Conservation (phyloP, 1,140 invertebrate species). For the Babylonia areolata region DNA sequence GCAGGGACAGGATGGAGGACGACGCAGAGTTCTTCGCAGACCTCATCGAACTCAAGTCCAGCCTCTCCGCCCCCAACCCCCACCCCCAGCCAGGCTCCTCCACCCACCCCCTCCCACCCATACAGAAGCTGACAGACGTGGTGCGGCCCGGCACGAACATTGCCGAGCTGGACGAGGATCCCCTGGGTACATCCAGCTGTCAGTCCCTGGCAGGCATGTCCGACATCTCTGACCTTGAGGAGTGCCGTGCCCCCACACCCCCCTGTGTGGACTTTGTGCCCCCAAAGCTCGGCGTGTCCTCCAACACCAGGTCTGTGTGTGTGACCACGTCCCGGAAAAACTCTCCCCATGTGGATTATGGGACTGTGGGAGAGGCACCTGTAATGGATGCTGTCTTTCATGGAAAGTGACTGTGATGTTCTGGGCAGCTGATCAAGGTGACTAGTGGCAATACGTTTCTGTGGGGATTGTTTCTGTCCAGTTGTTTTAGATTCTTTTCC, state of each 20-base stretch:
- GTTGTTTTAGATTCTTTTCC: too few species aligned
- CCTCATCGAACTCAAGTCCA: background rate
- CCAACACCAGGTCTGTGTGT: background rate
- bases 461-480: background rate
- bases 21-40: slow-evolving; percentile 66
- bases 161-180: slow-evolving; percentile 19
- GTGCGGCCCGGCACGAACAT: slow-evolving; percentile 16
- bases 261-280: background rate
- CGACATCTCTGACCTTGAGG: slow-evolving; percentile 14
- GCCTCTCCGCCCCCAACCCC: background rate
- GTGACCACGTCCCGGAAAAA: background rate
- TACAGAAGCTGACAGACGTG: slow-evolving; percentile 1
- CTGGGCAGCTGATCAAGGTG: background rate
- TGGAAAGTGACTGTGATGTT: background rate
- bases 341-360: background rate
- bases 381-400: background rate
- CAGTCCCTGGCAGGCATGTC: background rate
- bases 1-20: slow-evolving; percentile 58
- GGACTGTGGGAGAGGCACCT: background rate
- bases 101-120: background rate
- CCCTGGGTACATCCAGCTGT: background rate
- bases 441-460: background rate
- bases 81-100: background rate
- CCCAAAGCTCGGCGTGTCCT: background rate
- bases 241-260: background rate